Percentiles rank a stretch among this genome's conserved stretches.
Conservation (phyloP, 1,140 invertebrate species). For the Artemia franciscana region DNA sequence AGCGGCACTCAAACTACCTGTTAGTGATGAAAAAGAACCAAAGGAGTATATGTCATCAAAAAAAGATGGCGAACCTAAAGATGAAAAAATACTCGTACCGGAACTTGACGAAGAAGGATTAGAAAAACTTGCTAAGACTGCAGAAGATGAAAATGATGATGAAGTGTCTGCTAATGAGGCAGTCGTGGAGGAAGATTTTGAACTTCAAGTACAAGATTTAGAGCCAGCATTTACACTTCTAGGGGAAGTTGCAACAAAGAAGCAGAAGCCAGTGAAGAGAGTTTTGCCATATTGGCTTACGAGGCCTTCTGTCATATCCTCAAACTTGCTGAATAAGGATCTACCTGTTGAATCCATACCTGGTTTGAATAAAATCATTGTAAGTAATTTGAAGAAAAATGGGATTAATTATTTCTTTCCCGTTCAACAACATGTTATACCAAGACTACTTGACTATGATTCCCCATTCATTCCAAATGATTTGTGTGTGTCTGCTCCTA, state of each 20-base stretch:
- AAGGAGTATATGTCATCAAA: neutral
- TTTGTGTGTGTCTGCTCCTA: constrained; percentile 88
- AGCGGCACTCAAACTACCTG: neutral
- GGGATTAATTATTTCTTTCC: constrained; percentile 54
- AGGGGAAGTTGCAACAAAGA: constrained; percentile 16
- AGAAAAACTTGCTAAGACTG: constrained; percentile 3
- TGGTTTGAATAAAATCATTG: constrained; percentile 33
- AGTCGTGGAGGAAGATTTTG: constrained; percentile 10
- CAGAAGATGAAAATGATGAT: neutral
- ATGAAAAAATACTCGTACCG: neutral
- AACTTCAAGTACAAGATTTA: constrained; percentile 12
- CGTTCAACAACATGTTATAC: constrained; percentile 63
- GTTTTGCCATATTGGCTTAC: constrained; percentile 65
- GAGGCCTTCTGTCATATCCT: constrained; percentile 45
- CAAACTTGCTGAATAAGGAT: constrained; percentile 35
- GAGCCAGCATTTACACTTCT: constrained; percentile 18
- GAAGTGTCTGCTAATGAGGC: neutral
- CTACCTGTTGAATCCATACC: constrained; percentile 30
- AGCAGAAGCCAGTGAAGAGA: constrained; percentile 24
- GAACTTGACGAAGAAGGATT: neutral
- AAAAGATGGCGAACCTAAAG: neutral
- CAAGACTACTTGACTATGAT: constrained; percentile 42
- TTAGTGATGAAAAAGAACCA: neutral
- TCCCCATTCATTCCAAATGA: constrained; percentile 37
- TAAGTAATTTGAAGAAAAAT: constrained; percentile 38